Evolutionary conservation across 2,888 invertebrate species (phyloP), one percentile per base, ranked within the genome.

Genomic region (Scrobipalpa costella): DNA sequence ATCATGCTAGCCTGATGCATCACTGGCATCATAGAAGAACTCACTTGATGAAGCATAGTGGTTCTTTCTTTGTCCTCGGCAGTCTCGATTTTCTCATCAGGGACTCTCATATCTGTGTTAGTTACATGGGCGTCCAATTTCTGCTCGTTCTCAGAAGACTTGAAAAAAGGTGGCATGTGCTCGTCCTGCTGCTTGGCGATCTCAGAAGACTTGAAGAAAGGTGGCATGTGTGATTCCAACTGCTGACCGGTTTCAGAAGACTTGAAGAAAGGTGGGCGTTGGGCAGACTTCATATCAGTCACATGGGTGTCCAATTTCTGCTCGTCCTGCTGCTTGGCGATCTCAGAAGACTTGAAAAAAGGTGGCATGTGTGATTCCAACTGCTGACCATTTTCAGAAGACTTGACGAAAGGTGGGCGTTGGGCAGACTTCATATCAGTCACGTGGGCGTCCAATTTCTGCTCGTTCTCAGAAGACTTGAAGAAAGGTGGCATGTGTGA

Each of bases 41-140:
- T 40, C 40, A 40, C n/a, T n/a, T 40, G 38, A 11, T 38, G 40
- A 40, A 40, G 13, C 40, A 40, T 40, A 50, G 21, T 13, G 13
- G 13, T 40, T 40, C 40, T 40, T n/a, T 40, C 40, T 40, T 40
- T 40, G 40, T 52, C 61, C 13, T 52, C 19, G 9, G 36, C 15
- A 7, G 8, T 6, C 13, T 36, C 34, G n/a, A 47, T 15, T 33
- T 17, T 19, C 21, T 55, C 33, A n/a, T 55, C 40, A 11, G 40
- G 40, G 2, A 40, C 13, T 1, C 38, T 38, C 38, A 38, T 38
- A 38, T 38, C 38, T 2, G 38, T 9, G 2, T 11, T 11, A 40
- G 40, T 11, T n/a, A 40, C 2, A 13, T 40, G 40, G 11, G 40
- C 11, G 40, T 40, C 40, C 40, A 40, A 1, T 13, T 40, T 11